Percentiles rank a stretch among this genome's conserved stretches.
phyloP scores from a whole-genome alignment of 2,113 vertebrate species.

The Cnemophilus loriae region DNA sequence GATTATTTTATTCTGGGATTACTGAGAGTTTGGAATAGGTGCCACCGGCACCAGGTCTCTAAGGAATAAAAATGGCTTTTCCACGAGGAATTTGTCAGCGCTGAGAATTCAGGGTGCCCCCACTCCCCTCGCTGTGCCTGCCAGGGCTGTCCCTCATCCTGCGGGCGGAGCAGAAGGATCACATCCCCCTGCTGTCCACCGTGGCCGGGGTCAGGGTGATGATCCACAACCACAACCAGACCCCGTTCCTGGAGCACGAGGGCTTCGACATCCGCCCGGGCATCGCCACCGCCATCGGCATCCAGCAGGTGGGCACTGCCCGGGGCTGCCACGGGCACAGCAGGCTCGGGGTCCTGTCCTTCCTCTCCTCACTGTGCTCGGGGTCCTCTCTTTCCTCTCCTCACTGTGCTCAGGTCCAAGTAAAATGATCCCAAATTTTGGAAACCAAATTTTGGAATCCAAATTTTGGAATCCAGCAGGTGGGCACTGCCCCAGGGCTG shows the following conservation, averaged over 20 bases:
- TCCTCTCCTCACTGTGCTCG: too few species aligned
- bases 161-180: conserved; percentile 35
- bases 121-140: too few species aligned
- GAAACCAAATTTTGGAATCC: too few species aligned
- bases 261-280: conserved; percentile 70
- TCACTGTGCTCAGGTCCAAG: neutral
- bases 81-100: neutral
- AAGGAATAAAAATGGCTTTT: neutral
- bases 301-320: conserved; percentile 56
- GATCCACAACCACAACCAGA: conserved; percentile 63
- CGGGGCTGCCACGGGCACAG: too few species aligned
- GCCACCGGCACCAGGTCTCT: neutral
- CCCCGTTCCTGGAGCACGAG: conserved; percentile 64
- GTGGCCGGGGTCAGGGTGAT: conserved; percentile 61
- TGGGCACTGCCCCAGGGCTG: too few species aligned
- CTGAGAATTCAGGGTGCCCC: too few species aligned
- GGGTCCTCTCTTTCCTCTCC: neutral
- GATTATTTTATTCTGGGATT: neutral
- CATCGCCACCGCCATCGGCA: conserved; percentile 57
- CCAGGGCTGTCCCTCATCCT: conserved; percentile 72
- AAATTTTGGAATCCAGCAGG: too few species aligned
- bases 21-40: neutral
- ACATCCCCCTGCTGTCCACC: conserved; percentile 61
- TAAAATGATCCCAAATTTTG: neutral
- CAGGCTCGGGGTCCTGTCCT: too few species aligned